phyloP scores from a whole-genome alignment of 2,113 vertebrate genomes.

The Trachemys scripta region DNA sequence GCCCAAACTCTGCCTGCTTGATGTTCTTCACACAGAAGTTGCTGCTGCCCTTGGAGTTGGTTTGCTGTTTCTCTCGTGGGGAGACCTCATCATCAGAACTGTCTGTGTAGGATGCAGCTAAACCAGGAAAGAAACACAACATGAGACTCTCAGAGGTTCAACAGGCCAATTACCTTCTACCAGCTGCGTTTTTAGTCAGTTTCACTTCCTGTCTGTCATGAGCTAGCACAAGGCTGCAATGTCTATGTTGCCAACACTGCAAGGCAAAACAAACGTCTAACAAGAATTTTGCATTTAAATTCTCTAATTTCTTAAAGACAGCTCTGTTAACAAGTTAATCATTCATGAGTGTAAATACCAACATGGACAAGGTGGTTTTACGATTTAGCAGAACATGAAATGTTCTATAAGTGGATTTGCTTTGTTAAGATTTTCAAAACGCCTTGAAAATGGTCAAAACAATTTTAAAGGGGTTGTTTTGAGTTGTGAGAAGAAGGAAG shows the following conservation, averaged over 20 bases:
- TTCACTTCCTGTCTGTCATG: not conserved
- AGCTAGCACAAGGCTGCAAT: not conserved
- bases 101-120: slow-evolving; percentile 94
- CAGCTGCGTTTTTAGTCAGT: not conserved
- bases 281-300: not conserved
- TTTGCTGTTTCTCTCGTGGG: slow-evolving; percentile 93
- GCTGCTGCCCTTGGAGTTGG: slow-evolving; percentile 93
- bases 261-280: not conserved
- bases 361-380: not conserved
- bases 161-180: not conserved
- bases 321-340: not conserved
- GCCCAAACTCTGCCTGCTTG: slow-evolving; percentile 95
- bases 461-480: not conserved
- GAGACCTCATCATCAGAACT: slow-evolving; percentile 96
- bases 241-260: not conserved
- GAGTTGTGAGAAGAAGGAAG: not conserved
- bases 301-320: not conserved
- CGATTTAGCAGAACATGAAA: not conserved
- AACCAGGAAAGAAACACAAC: slow-evolving; percentile 25
- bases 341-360: not conserved
- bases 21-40: slow-evolving; percentile 98
- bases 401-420: not conserved
- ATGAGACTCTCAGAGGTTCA: not conserved
- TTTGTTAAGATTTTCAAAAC: not conserved
- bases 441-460: not conserved